Conservation (phyloP, 2,888 invertebrate genomes). For the Tromatobia lineatoria region DNA sequence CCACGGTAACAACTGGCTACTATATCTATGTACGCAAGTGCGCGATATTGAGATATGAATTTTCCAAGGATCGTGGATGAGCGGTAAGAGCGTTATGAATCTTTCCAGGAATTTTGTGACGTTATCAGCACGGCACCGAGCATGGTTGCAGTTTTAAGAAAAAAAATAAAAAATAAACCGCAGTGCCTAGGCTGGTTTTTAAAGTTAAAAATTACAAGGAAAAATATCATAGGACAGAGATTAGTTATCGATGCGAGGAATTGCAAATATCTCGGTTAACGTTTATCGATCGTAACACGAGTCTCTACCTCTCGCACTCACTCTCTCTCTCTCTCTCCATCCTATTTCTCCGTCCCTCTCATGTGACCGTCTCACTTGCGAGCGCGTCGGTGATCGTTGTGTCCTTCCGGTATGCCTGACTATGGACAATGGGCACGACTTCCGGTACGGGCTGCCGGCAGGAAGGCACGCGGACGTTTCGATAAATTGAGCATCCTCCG, state of each 20-base stretch:
- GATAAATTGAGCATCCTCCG: constrained; percentile 69
- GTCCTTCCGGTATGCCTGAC: constrained; percentile 70
- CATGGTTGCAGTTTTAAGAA: neutral
- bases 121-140: constrained; percentile 1
- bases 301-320: constrained; percentile 8
- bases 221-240: constrained; percentile 46
- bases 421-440: constrained; percentile 69
- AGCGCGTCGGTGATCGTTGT: constrained; percentile 66
- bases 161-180: constrained; percentile 11
- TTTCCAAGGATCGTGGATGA: constrained; percentile 55
- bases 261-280: constrained; percentile 57
- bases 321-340: constrained; percentile 36
- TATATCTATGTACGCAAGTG: neutral
- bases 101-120: constrained; percentile 55
- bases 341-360: constrained; percentile 12
- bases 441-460: constrained; percentile 69
- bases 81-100: constrained; percentile 14
- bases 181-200: neutral
- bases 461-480: constrained; percentile 70
- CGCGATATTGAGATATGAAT: constrained; percentile 56
- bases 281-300: constrained; percentile 64
- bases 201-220: constrained; percentile 8
- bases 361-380: constrained; percentile 9
- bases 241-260: constrained; percentile 65
- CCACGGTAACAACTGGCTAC: constrained; percentile 25